These are phyloP conservation scores for Diglossa brunneiventris DNA, from an alignment of 2,113 vertebrate species.

Conservation along the genomic window DNA sequence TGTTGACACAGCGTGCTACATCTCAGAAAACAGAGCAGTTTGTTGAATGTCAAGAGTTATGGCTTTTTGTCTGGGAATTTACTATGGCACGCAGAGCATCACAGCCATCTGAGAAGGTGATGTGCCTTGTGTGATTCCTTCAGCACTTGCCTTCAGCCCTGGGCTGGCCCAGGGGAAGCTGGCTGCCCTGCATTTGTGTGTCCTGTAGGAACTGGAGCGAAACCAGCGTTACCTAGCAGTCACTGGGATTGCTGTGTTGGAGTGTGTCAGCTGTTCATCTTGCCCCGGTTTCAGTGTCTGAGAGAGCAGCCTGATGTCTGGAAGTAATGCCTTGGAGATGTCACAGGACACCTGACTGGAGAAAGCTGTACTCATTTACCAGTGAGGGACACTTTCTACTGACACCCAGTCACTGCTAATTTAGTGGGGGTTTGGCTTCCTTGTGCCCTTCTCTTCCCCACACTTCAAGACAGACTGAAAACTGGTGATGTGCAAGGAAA, in stretches of 20 bases:
- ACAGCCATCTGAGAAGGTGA: neutral
- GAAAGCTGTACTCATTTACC: neutral
- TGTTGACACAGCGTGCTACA: neutral
- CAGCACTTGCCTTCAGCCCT: neutral
- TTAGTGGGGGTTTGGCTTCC: neutral
- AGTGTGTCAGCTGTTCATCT: neutral
- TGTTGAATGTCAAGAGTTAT: neutral
- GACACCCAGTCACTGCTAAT: neutral
- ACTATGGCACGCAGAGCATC: neutral
- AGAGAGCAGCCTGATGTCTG: neutral
- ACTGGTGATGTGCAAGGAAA: neutral
- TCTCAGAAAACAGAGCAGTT: neutral
- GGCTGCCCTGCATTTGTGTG: neutral
- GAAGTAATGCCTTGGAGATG: neutral
- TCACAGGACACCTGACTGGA: neutral
- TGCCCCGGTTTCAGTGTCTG: fast-evolving
- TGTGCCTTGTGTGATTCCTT: neutral
- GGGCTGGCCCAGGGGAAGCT: neutral
- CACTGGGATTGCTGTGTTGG: neutral
- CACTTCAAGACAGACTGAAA: neutral
- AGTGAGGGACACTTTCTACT: neutral
- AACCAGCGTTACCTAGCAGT: neutral
- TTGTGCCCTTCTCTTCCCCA: neutral
- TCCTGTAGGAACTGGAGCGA: neutral
- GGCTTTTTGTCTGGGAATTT: neutral